Conservation (phyloP, 2,888 invertebrate genomes). For the Lepidonotus clava region DNA sequence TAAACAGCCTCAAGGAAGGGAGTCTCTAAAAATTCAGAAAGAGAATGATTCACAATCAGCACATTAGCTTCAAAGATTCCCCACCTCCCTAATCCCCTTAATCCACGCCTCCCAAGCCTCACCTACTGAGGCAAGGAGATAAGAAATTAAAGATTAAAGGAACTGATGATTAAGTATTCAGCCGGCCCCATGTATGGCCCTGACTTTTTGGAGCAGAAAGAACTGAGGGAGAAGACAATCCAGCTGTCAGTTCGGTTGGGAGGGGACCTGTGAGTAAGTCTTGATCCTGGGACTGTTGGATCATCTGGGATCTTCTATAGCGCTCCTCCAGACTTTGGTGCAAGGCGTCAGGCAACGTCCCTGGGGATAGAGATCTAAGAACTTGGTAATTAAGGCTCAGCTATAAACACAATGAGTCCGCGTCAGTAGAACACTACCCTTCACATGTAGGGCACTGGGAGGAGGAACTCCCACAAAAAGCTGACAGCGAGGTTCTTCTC, state of each 20-base stretch:
- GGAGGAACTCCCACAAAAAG: not conserved
- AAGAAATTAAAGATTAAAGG: conserved; percentile 49
- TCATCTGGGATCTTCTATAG: not conserved
- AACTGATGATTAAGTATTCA: not conserved
- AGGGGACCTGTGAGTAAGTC: not conserved
- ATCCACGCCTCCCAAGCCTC: not conserved
- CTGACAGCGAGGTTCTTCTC: not conserved
- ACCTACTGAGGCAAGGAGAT: conserved; percentile 51
- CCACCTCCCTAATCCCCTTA: not conserved
- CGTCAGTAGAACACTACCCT: not conserved
- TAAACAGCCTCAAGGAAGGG: too few relatives aligned
- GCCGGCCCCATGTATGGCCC: not conserved
- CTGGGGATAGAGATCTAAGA: not conserved
- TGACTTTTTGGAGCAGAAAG: not conserved
- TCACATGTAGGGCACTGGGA: conserved; percentile 1
- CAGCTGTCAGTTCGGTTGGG: conserved; percentile 18
- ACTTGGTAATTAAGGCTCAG: conserved; percentile 30
- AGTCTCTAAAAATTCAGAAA: not conserved
- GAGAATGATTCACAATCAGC: conserved; percentile 26
- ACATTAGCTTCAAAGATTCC: not conserved
- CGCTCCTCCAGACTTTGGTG: not conserved
- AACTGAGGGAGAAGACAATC: not conserved
- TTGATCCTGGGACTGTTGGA: not conserved
- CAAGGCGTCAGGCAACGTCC: not conserved
- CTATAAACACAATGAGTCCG: not conserved